Evolutionary conservation across 2,797 vertebrate genomes (phyloP).

Genomic region (Micrastur ruficollis): DNA sequence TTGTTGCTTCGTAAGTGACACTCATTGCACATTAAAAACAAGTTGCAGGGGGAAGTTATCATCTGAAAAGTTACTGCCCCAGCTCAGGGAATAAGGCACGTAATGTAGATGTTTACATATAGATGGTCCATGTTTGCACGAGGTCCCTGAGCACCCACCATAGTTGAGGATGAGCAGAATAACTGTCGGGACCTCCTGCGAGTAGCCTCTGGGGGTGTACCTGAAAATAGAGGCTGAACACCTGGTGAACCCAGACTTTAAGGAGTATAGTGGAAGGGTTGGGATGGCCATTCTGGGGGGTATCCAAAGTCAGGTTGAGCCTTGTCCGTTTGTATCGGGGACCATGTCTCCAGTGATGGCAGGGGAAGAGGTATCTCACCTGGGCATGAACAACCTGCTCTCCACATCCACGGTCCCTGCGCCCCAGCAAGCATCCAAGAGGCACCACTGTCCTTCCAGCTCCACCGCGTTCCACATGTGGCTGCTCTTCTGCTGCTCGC

Average conservation of each 20-base stretch:
- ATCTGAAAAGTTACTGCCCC: not conserved
- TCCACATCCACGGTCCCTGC: slow-evolving; percentile 80
- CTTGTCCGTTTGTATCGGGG: not conserved
- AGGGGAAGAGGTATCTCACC: slow-evolving; percentile 57
- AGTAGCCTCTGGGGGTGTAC: too few species aligned
- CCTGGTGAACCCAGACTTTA: not conserved
- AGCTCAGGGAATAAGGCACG: not conserved
- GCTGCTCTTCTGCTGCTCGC: slow-evolving; percentile 77
- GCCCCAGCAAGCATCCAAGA: slow-evolving; percentile 85
- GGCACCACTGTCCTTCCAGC: slow-evolving; percentile 78
- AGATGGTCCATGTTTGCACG: not conserved
- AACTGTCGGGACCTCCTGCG: not conserved
- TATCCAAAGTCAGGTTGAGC: not conserved
- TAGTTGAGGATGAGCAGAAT: not conserved
- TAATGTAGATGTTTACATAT: not conserved
- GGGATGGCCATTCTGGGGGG: not conserved
- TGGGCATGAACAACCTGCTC: slow-evolving; percentile 76
- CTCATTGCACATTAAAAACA: not conserved
- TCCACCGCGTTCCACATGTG: slow-evolving; percentile 83
- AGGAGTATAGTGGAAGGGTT: not conserved
- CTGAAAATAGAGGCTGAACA: not conserved
- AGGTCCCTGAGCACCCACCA: not conserved
- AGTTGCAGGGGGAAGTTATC: not conserved
- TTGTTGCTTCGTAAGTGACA: not conserved
- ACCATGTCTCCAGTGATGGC: not conserved